phyloP scores from a whole-genome alignment of 1,140 invertebrate genomes.

The Monochamus saltuarius region DNA sequence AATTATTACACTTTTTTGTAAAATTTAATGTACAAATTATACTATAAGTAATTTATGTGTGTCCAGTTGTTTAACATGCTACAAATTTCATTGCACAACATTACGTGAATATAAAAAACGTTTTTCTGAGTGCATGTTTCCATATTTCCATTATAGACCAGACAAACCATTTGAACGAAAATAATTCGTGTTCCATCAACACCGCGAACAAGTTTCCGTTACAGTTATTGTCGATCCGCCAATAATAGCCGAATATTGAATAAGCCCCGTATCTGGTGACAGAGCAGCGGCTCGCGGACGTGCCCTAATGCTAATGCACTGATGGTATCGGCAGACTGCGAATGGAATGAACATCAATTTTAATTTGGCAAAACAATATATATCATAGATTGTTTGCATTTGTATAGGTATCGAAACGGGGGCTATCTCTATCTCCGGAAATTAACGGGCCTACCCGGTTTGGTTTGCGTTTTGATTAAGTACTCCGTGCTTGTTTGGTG shows the following conservation, averaged over 20 bases:
- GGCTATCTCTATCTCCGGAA: slow-evolving; percentile 21
- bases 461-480: slow-evolving; percentile 25
- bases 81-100: too few relatives aligned
- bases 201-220: too few relatives aligned
- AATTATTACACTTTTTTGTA: too few relatives aligned
- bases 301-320: neutral
- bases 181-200: too few relatives aligned
- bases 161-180: too few relatives aligned
- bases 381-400: slow-evolving; percentile 30
- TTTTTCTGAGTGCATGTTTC: too few relatives aligned
- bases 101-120: too few relatives aligned
- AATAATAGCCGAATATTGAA: neutral
- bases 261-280: neutral
- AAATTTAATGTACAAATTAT: too few relatives aligned
- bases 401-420: slow-evolving; percentile 18
- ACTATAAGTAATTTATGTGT: too few relatives aligned
- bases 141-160: too few relatives aligned
- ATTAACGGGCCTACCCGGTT: slow-evolving; percentile 25
- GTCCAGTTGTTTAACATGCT: too few relatives aligned
- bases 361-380: slow-evolving; percentile 29
- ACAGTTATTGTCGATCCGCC: too few relatives aligned
- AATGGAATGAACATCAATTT: slow-evolving; percentile 26
- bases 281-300: neutral
- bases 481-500: slow-evolving; percentile 22
- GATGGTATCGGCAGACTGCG: neutral